Base-by-base conservation (phyloP, 2,888 invertebrate genomes). In the Micropterix aruncella region DNA sequence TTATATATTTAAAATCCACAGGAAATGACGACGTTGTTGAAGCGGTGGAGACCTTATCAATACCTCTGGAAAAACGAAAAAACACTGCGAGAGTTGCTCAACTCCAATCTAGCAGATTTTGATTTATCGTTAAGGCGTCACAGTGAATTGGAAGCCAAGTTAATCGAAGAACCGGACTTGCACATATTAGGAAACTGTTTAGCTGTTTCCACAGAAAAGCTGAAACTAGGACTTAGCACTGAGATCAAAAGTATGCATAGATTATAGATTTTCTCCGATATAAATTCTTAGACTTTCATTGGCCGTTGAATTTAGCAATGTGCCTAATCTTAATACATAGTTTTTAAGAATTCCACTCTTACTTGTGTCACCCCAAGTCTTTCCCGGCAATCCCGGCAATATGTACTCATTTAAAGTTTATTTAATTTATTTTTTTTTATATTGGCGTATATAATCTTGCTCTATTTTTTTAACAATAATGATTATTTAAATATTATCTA, bases 11-110 rank as follows among this genome's bases (percentile, higher is more conserved):
- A n/a, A n/a, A n/a, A 27, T 12, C 27, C 5, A 38, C 57, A 88
- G 86, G 92, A 93, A 60, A 73, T 93, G 43, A 78, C 76, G 38
- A 78, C 77, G 12, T 83, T 92, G 51, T 77, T 94, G 39, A 82
- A 85, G 54, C 77, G 82, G 52, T 94, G 94, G 89, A 78, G 83
- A 16, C 86, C 88, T 0, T 94, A 93, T 60, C 84, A 85, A 58
- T 86, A 87, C 54, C 65, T 90, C 3, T 91, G 91, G 90, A 83
- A 84, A 54, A 85, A 86, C 54, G 88, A 89, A 57, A 82, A 84
- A 50, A 80, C 80, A n/a, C 75, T 83, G 17, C 68, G 86, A 0
- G 87, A 89, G 55, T 66, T 89, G 7, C 69, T 87, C 51, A 79
- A 78, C 45, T 82, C 83, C 57, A 79, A 77, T 41, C 63, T 90